Percentiles rank a stretch among this genome's conserved stretches.
Evolutionary conservation across 2,797 vertebrate genomes (phyloP).

Genomic region (Cygnus olor): DNA sequence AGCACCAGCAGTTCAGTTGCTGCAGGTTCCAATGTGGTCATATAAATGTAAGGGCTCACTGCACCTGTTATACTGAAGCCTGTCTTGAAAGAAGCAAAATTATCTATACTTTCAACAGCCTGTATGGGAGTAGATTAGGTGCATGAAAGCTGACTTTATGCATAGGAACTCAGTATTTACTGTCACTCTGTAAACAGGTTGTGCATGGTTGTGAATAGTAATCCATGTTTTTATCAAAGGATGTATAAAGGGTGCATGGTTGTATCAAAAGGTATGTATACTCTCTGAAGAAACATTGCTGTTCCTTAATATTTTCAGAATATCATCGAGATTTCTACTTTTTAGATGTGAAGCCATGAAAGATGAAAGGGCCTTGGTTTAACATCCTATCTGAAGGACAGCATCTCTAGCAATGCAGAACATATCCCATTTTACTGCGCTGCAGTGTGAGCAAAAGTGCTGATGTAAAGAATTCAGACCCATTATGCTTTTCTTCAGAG

Average conservation of each 20-base stretch:
- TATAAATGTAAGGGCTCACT: not conserved
- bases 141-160: not conserved
- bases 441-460: not conserved
- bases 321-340: not conserved
- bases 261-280: not conserved
- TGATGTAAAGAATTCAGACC: not conserved
- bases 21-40: not conserved
- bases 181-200: not conserved
- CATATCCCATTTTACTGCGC: not conserved
- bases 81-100: not conserved
- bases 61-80: not conserved
- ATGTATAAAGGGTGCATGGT: not conserved
- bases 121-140: not conserved
- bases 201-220: not conserved
- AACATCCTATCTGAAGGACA: not conserved
- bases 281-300: not conserved
- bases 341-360: not conserved
- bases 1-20: not conserved
- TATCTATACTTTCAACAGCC: not conserved
- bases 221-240: not conserved
- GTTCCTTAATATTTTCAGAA: not conserved
- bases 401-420: not conserved
- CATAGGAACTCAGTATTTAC: not conserved
- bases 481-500: not conserved
- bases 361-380: not conserved